phyloP scores from a whole-genome alignment of 1,140 invertebrate species.

The Ruditapes philippinarum region DNA sequence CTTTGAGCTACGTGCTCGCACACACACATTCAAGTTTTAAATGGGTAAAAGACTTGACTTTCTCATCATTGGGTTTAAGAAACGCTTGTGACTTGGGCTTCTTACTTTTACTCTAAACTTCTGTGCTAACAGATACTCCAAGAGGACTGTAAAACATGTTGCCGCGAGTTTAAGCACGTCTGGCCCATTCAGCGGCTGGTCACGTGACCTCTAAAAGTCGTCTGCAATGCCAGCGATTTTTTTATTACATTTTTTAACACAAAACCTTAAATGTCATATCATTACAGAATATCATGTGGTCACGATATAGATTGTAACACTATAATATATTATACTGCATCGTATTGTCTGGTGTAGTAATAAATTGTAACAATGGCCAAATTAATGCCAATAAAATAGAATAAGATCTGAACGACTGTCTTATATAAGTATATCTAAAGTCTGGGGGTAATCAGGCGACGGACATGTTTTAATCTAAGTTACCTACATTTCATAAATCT shows the following conservation, averaged over 20 bases:
- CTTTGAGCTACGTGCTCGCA: too few relatives aligned
- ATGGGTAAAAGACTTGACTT: too few relatives aligned
- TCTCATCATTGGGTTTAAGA: too few relatives aligned
- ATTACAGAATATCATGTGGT: not conserved
- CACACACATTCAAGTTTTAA: too few relatives aligned
- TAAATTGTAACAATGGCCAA: not conserved
- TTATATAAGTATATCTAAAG: not conserved
- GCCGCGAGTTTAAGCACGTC: not conserved
- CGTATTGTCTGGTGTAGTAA: not conserved
- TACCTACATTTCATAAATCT: too few relatives aligned
- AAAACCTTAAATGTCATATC: too few relatives aligned
- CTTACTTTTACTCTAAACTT: too few relatives aligned
- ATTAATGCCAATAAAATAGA: conserved; percentile 25
- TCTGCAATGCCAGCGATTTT: not conserved
- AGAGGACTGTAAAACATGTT: too few relatives aligned
- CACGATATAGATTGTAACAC: not conserved
- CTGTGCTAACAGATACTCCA: too few relatives aligned
- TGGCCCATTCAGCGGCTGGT: not conserved
- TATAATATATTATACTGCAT: not conserved
- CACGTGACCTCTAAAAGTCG: not conserved
- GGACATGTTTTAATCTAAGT: not conserved
- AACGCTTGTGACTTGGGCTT: too few relatives aligned
- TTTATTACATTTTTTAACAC: too few relatives aligned
- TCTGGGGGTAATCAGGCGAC: not conserved
- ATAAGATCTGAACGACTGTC: not conserved